Evolutionary conservation across 2,888 invertebrate species (phyloP).

Genomic region (Lysandra bellargus): DNA sequence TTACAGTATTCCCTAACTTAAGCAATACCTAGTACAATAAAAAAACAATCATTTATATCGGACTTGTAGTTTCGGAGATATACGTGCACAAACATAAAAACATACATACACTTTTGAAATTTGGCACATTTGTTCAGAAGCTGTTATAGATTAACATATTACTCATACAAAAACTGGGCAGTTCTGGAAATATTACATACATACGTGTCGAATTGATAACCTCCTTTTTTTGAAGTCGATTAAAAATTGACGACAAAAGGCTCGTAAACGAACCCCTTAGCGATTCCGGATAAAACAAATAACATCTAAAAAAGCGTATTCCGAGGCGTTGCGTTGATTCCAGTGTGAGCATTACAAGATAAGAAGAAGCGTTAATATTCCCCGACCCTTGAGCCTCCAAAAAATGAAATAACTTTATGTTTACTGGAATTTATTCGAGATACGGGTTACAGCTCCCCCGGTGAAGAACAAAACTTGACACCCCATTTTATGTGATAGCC

Average conservation of each 20-base stretch:
- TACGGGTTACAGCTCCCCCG: constrained; percentile 22
- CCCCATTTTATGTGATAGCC: constrained; percentile 29
- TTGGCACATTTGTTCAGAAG: too few species aligned
- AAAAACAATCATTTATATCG: too few species aligned
- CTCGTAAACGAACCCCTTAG: constrained; percentile 4
- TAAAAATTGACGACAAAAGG: background rate
- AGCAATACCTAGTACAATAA: too few species aligned
- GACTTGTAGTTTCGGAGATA: too few species aligned
- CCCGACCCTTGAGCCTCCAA: constrained; percentile 23
- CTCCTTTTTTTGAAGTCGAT: too few species aligned
- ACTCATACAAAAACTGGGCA: too few species aligned
- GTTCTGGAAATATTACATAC: too few species aligned
- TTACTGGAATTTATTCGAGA: constrained; percentile 28
- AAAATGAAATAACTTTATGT: constrained; percentile 31
- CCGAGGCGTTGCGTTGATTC: constrained; percentile 5
- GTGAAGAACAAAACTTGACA: constrained; percentile 18
- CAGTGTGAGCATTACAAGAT: constrained; percentile 23
- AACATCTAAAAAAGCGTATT: background rate
- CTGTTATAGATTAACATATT: too few species aligned
- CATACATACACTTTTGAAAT: too few species aligned
- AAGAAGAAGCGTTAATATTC: constrained; percentile 30
- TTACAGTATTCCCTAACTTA: too few species aligned
- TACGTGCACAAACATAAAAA: too few species aligned
- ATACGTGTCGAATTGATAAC: too few species aligned
- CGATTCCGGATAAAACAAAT: constrained; percentile 12